Conservation (phyloP, 2,797 vertebrate genomes). For the Pipistrellus pygmaeus region DNA sequence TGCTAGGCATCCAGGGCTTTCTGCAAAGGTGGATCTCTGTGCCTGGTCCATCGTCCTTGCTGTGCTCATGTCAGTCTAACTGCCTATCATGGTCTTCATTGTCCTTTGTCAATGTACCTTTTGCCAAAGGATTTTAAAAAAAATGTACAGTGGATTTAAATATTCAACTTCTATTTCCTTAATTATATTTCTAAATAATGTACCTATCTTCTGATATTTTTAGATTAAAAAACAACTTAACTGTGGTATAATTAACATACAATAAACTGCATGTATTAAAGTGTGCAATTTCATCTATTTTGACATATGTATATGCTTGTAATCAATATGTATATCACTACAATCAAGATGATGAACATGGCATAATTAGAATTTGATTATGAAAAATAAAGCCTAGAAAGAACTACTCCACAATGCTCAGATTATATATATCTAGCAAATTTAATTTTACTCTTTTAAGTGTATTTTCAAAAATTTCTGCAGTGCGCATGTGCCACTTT, state of each 20-base stretch:
- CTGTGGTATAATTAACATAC: constrained; percentile 20
- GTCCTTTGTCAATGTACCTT: constrained; percentile 53
- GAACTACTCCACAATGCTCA: constrained; percentile 22
- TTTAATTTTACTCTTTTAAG: constrained; percentile 60
- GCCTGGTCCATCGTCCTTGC: no score
- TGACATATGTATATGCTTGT: constrained; percentile 47
- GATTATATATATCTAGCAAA: constrained; percentile 58
- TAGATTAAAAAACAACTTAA: constrained; percentile 64
- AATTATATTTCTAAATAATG: constrained; percentile 67
- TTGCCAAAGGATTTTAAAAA: constrained; percentile 42
- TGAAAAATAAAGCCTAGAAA: constrained; percentile 46
- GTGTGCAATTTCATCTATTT: constrained; percentile 33
- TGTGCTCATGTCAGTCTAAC: no score
- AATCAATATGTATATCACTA: constrained; percentile 51
- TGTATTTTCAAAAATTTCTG: constrained; percentile 57
- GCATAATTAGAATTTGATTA: constrained; percentile 48
- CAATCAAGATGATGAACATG: constrained; percentile 65
- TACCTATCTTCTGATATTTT: constrained; percentile 60
- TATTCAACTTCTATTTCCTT: constrained; percentile 72
- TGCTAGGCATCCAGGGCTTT: no score
- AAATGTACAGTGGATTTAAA: constrained; percentile 68
- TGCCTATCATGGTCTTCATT: not conserved
- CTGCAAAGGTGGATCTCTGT: no score
- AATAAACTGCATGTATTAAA: constrained; percentile 42
- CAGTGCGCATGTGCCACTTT: not conserved